Evolutionary conservation across 1,140 invertebrate genomes (phyloP).

Genomic region (Sarcophaga peregrina): DNA sequence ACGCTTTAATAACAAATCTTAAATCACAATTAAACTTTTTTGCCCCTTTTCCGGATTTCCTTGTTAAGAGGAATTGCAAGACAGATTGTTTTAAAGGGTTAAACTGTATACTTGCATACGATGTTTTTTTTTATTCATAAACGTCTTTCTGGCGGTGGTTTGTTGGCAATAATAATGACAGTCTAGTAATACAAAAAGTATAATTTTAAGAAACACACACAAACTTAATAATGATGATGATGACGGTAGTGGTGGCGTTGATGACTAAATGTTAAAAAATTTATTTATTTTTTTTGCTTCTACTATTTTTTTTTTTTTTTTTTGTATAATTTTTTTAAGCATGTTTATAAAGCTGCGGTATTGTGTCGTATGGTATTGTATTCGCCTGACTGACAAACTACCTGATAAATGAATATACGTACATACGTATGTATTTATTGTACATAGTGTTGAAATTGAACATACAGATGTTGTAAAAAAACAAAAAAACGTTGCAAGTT

Average conservation of each 20-base stretch:
- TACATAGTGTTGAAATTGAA: no score
- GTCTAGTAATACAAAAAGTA: no score
- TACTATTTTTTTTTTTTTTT: not conserved
- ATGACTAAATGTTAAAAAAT: constrained; percentile 25
- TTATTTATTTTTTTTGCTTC: not conserved
- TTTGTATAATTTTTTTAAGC: not conserved
- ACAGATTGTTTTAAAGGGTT: not conserved
- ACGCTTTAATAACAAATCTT: no score
- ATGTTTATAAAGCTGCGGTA: no score
- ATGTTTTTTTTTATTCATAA: not conserved
- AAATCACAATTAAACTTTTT: no score
- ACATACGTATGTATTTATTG: no score
- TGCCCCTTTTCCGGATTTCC: no score
- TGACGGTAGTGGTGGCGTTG: not conserved
- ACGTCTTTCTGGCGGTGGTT: not conserved
- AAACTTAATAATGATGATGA: not conserved
- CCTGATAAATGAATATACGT: no score
- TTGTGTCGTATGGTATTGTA: no score
- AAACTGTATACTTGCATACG: not conserved
- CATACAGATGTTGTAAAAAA: not conserved
- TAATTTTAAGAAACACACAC: not conserved
- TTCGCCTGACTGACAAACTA: no score
- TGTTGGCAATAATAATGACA: constrained; percentile 1
- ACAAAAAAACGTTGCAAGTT: not conserved
- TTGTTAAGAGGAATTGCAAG: not conserved